These are phyloP conservation scores for Pterocles burchelli DNA, from an alignment of 2,113 vertebrate genomes.

Conservation along the genomic window DNA sequence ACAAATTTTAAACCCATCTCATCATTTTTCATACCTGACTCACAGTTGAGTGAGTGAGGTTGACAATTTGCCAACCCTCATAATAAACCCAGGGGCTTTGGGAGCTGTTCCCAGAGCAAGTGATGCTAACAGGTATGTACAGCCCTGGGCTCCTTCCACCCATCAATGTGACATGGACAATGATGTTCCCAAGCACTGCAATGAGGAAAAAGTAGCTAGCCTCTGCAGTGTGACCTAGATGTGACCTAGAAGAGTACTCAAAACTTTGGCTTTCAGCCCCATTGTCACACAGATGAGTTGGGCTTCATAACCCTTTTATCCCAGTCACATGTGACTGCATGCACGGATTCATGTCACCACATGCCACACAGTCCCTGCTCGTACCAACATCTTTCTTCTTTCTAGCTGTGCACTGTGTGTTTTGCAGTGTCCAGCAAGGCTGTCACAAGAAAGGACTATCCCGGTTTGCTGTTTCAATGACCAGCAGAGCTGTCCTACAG, in stretches of 20 bases:
- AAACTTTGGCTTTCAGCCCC: not conserved
- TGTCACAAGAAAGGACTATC: not conserved
- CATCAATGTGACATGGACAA: fast-evolving
- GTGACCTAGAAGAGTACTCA: not conserved
- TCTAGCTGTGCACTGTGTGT: fast-evolving
- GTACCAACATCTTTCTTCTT: not conserved
- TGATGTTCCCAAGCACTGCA: fast-evolving
- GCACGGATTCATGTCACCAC: fast-evolving
- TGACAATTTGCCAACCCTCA: not conserved
- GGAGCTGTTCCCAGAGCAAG: fast-evolving
- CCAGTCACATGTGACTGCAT: not conserved
- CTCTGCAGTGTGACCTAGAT: fast-evolving
- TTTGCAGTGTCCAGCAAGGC: not conserved
- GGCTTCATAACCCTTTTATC: not conserved
- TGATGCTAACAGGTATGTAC: fast-evolving
- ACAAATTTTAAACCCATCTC: not conserved
- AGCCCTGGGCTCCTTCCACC: not conserved
- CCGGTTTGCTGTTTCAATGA: not conserved
- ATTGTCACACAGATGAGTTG: not conserved
- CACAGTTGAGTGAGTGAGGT: not conserved
- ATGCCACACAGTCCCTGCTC: fast-evolving
- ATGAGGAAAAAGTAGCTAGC: not conserved
- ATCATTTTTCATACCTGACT: not conserved
- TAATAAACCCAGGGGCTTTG: not conserved
- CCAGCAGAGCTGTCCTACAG: not conserved